Evolutionary conservation across 2,888 invertebrate genomes (phyloP), one percentile per base, ranked within the genome.

Genomic region (Latrodectus elegans): DNA sequence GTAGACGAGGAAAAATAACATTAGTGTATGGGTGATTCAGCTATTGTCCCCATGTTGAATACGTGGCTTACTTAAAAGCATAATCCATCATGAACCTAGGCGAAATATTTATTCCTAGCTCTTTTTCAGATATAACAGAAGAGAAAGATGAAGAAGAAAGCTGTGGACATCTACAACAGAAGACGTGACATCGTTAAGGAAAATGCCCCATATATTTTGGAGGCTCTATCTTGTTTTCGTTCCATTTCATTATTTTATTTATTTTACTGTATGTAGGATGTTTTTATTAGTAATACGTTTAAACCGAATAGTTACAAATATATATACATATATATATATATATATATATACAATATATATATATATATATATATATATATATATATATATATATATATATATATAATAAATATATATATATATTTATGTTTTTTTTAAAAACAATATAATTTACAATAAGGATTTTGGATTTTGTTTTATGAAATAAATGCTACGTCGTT

Each of bases 171-270:
- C 77, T n/a, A 77, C 68, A 77, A 77, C 26, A 11, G 10, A 52
- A 8, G 77, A 77, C 68, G 67, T 53, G 77, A 77, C 77, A 77
- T 77, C 77, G 22, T 77, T 53, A 10, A 77, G 26, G 53, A 53
- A 77, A 77, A 67, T 26, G 22, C 22, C 26, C 10, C 38, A 38
- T 38, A 60, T n/a, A 15, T 75, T 68, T 52, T 53, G 68, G 14
- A 3, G 12, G 49, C n/a, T 49, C 11, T 51, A 49, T 71, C 49
- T 71, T 49, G 26, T 49, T 8, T 71, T 14, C n/a, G 8, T 71
- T 38, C n/a, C 38, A 71, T 38, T 38, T 22, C 22, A 22, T 22
- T 22, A 22, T 22, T 22, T 38, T 38, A 38, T 38, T 38, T 38
- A 38, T 38, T 38, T 38, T 6, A 6, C 38, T 38, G 38, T 38